These are phyloP conservation scores for Augochlorella aurata DNA, from an alignment of 2,888 invertebrate species.

Conservation along the genomic window DNA sequence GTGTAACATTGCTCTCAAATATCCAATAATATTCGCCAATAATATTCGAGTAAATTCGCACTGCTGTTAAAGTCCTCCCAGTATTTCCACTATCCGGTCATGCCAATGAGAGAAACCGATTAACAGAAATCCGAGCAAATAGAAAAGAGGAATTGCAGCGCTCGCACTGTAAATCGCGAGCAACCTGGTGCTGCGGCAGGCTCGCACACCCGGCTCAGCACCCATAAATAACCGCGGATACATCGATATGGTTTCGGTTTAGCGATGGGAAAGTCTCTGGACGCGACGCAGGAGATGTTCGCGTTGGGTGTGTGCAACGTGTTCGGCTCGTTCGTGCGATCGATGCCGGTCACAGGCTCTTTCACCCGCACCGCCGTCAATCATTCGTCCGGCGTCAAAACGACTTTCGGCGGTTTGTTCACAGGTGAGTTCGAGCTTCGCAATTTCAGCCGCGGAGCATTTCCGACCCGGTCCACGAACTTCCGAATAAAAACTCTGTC, in stretches of 20 bases:
- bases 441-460: too few species aligned
- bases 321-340: conserved; percentile 89
- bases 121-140: too few species aligned
- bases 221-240: background rate
- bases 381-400: conserved; percentile 92
- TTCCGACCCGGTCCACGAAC: too few species aligned
- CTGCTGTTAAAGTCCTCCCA: too few species aligned
- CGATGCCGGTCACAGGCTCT: conserved; percentile 93
- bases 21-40: too few species aligned
- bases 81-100: too few species aligned
- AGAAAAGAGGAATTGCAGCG: too few species aligned
- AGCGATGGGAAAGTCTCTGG: conserved; percentile 89
- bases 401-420: conserved; percentile 90
- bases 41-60: too few species aligned
- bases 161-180: background rate
- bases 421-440: conserved; percentile 81
- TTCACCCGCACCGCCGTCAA: conserved; percentile 94
- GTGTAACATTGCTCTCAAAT: too few species aligned
- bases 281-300: conserved; percentile 94
- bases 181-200: background rate
- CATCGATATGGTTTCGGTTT: conserved; percentile 30
- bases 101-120: too few species aligned
- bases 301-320: conserved; percentile 92
- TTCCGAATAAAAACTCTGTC: too few species aligned
- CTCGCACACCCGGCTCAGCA: background rate